Base-by-base conservation (phyloP, 2,888 invertebrate species). In the Nebria salina region DNA sequence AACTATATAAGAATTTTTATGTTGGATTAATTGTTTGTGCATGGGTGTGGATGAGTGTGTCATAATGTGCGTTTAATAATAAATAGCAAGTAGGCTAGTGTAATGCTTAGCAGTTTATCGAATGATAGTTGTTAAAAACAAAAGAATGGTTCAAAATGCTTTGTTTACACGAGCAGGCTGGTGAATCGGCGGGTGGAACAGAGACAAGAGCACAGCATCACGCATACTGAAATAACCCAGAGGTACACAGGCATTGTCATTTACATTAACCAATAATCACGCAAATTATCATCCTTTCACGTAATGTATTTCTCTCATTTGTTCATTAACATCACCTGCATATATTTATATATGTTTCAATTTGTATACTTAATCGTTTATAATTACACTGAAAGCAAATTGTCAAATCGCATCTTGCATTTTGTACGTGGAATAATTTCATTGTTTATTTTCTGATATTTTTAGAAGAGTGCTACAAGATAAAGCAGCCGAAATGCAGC, bases 141-240 rank as follows among this genome's bases (percentile, higher is more conserved):
- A 80, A 80, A 70, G 72, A 76, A 72, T 66, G 76, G 81, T 79
- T 82, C 76, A 73, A 78, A 65, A 83, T 77, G 76, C 79, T 83
- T 83, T 81, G 80, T 81, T 84, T 83, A 84, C 83, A 85, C 85
- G 85, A 83, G 86, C 89, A 93, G 93, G 90, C 91, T 93, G 90
- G 92, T 93, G 90, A 92, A 92, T 89, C 91, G 93, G 87, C 91
- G 92, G 88, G 91, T 93, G 89, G 92, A 92, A 89, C 92, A 92
- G 89, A 91, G 92, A 87, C 92, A 92, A 89, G 92, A 93, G 89
- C 92, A 92, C 90, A 92, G 91, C 89, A 91, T 92, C 88, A 93
- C 92, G 85, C 92, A 91, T 88, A 93, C 92, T 87, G 92, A 93
- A 90, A 91, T 92, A 86, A 92, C 92, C 85, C 92, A 92, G 90